These are phyloP conservation scores for Diplogasteroides magnus DNA, from an alignment of 1,140 invertebrate genomes.

Conservation along the genomic window DNA sequence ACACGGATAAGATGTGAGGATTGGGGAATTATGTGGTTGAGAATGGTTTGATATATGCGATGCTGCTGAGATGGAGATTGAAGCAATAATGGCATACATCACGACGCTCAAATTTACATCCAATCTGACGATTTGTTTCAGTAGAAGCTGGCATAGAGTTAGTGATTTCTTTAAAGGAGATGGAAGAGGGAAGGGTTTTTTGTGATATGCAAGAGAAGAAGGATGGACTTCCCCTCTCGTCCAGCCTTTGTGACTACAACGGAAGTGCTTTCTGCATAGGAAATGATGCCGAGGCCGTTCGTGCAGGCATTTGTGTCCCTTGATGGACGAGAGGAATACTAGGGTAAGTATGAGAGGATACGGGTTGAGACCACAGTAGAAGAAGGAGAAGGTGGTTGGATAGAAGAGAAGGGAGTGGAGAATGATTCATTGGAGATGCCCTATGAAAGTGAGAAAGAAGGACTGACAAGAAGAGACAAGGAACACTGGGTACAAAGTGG, in stretches of 20 bases:
- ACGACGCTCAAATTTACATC: no score
- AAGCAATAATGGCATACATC: neutral
- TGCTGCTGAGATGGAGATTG: neutral
- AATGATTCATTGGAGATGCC: neutral
- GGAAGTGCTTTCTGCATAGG: neutral
- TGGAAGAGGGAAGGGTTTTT: slow-evolving; percentile 2
- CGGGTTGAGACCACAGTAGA: neutral
- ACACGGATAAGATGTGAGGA: neutral
- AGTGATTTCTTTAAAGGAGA: no score
- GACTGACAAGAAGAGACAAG: slow-evolving; percentile 7
- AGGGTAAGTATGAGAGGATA: neutral
- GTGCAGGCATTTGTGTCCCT: neutral
- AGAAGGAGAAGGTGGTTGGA: neutral
- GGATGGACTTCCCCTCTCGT: no score
- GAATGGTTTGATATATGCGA: neutral
- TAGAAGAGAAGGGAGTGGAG: neutral
- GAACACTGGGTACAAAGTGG: neutral
- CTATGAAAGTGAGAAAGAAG: neutral
- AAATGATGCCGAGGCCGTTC: neutral
- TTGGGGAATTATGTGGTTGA: neutral
- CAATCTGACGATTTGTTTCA: no score
- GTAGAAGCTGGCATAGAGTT: no score
- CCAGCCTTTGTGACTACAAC: no score
- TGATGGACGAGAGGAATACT: neutral
- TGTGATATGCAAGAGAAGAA: no score